phyloP scores from a whole-genome alignment of 2,797 vertebrate species.

The Sebastes trivittatus region DNA sequence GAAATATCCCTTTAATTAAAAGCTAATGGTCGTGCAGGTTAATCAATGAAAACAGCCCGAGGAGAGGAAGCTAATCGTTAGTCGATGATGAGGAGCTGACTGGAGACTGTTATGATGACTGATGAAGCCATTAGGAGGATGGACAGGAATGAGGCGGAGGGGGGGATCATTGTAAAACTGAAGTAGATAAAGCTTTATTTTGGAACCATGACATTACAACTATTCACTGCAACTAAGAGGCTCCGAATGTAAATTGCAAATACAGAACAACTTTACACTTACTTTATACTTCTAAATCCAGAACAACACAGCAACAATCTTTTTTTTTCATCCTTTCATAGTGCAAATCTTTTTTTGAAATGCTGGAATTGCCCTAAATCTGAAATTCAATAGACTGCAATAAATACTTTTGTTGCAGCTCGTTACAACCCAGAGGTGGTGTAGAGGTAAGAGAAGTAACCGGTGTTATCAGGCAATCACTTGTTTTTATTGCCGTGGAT shows the following conservation, averaged over 20 bases:
- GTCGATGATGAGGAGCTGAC: constrained; percentile 14
- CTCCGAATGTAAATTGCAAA: not conserved
- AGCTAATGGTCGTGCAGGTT: constrained; percentile 2
- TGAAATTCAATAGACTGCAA: too few species aligned
- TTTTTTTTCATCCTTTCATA: too few species aligned
- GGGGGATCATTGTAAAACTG: not conserved
- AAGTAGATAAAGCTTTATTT: not conserved
- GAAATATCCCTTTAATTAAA: constrained; percentile 30
- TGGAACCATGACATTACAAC: not conserved
- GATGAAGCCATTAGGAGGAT: constrained; percentile 26
- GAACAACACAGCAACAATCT: not conserved
- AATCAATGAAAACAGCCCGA: constrained; percentile 19
- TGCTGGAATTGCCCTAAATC: too few species aligned
- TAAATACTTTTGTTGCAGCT: too few species aligned
- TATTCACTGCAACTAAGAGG: not conserved
- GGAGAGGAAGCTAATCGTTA: constrained; percentile 27
- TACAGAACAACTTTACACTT: not conserved
- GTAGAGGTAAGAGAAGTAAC: too few species aligned
- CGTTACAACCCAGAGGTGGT: too few species aligned
- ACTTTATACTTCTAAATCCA: not conserved
- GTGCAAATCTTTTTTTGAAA: too few species aligned
- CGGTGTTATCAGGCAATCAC: too few species aligned
- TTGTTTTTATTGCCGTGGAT: too few species aligned
- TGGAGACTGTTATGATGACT: constrained; percentile 21
- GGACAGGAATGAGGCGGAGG: not conserved